Percentiles rank a stretch among this genome's conserved stretches.
phyloP scores from a whole-genome alignment of 2,888 invertebrate species.

The Trissoscelio sp. region DNA sequence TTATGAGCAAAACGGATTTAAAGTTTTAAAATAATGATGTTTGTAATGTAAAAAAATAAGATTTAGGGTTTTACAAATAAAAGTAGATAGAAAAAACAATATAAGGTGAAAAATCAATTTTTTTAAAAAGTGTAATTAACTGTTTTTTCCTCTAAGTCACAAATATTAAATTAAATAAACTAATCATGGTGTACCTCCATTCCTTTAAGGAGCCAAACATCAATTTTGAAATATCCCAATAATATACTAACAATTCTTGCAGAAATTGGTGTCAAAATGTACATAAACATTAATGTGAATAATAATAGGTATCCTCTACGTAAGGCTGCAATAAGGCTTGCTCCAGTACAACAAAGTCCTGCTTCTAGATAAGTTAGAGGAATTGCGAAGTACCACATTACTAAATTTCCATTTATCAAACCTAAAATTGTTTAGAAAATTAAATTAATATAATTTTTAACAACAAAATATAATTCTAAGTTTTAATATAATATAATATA shows the following conservation, averaged over 20 bases:
- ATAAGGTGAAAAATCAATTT: no score
- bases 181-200: no score
- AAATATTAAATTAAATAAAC: no score
- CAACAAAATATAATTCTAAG: no score
- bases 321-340: slow-evolving; percentile 76
- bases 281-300: slow-evolving; percentile 79
- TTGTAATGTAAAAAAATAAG: no score
- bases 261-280: slow-evolving; percentile 78
- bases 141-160: no score
- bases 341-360: slow-evolving; percentile 78
- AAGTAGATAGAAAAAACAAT: background rate
- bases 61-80: no score
- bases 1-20: no score
- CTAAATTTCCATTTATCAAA: slow-evolving; percentile 77
- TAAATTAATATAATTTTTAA: no score
- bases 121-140: no score
- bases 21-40: no score
- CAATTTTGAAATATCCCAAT: slow-evolving; percentile 76
- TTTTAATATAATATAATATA: no score
- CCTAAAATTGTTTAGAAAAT: slow-evolving; percentile 72
- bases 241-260: slow-evolving; percentile 77
- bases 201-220: slow-evolving; percentile 80
- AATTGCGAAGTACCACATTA: slow-evolving; percentile 80
- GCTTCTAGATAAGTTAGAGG: slow-evolving; percentile 81
- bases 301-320: slow-evolving; percentile 77